Evolutionary conservation across 2,113 vertebrate genomes (phyloP), one percentile per base, ranked within the genome.

Genomic region (Tragelaphus strepsiceros): DNA sequence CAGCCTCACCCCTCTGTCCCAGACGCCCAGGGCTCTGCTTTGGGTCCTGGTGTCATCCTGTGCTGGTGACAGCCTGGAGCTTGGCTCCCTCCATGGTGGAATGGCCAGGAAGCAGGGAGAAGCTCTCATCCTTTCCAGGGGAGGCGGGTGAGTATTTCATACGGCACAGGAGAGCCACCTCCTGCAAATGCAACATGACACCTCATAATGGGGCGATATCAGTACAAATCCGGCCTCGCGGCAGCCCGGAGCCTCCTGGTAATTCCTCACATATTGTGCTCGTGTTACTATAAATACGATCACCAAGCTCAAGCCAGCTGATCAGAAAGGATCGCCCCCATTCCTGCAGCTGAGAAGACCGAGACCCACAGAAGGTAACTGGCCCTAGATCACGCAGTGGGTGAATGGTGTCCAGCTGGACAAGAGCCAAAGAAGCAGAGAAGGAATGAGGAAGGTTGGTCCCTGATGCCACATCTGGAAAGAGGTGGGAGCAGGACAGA

Each of bases 101-200:
- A 15, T 35, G 14, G 58, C 86, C 90, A 39, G 85, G 35, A 86
- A 84, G 15, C 6, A 5, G 32, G 6, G 28, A 58, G 43, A 58
- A 90, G 16, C 58, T 43, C 46, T 30, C 0, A 2, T 43, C 24
- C 49, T 59, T 88, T 92, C 71, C 90, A 88, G 74, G 88, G 30
- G 53, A 92, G 90, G 92, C 2, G 1, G 89, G 59, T 32, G 59
- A 43, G 53, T 54, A 61, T 78, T 82, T 95, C 64, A 39, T 39
- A 71, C 6, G 2, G 32, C 16, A 46, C 30, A 6, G 64, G 92
- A 49, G 49, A 43, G 39, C 53, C 7, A 1, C 88, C 85, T 95
- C 46, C 96, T 46, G 46, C 90, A 96, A 95, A 97, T 95, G 80
- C 92, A 92, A 95, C 87, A 92, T 90, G 95, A 94, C 97, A 92